Base-by-base conservation (phyloP, 2,113 vertebrate species). In the Trichechus manatus region DNA sequence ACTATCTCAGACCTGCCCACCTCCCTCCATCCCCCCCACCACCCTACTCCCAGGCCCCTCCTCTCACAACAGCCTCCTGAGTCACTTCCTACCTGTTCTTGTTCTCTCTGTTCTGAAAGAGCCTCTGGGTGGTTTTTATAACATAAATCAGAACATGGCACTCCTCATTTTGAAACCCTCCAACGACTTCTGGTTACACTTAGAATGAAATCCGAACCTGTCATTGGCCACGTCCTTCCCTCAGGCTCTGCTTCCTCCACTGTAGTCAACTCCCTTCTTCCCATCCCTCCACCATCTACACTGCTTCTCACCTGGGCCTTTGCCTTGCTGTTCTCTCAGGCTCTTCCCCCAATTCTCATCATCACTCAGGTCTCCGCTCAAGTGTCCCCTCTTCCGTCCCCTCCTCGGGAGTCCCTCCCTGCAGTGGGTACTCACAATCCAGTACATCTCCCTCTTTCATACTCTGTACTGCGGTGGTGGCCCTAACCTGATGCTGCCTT, bases 41-140 rank as follows among this genome's bases (percentile, higher is more conserved):
- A 36, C 13, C 15, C 5, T 0, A 0, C 1, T 31, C 27, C 33
- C 1, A 31, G 29, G 1, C 42, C 33, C 23, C 14, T 39, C 36
- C 66, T 72, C 33, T 50, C 33, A n/a, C 63, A 23, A 11, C 22
- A 42, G n/a, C 61, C 50, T 66, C 13, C 72, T 23, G 68, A 68
- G 44, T 70, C 87, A 31, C 20, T 64, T 92, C 70, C 61, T n/a
- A 47, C 44, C 44, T 22, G 13, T 25, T 25, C 53, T 47, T 72
- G n/a, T 72, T 22, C 59, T 92, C 64, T 72, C 59, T 77, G 72
- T 22, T 47, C 47, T 20, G 3, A 80, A 96, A 80, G 74, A 87
- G 42, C 63, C 72, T 36, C 31, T n/a, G 15, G 27, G 15, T 79
- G 15, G 14, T 33, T 61, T 66, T 9, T 47, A 36, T 31, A 42